phyloP scores from a whole-genome alignment of 2,113 vertebrate species.

The Nerophis lumbriciformis region DNA sequence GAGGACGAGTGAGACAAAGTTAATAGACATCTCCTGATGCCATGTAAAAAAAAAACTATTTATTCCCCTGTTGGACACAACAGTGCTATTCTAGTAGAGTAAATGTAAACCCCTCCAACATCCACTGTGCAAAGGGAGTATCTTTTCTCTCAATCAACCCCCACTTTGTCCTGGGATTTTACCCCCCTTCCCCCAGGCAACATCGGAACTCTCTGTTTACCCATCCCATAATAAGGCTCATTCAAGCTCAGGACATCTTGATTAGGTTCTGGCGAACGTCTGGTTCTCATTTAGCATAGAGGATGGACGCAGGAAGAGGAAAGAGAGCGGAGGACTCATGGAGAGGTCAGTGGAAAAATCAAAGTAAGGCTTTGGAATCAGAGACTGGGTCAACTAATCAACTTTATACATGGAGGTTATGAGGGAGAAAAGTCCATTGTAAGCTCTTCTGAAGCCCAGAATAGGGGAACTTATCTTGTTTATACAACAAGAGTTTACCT shows the following conservation, averaged over 20 bases:
- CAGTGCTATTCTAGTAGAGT: too few relatives aligned
- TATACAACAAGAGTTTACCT: conserved; percentile 1
- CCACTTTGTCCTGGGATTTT: conserved; percentile 42
- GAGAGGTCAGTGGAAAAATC: conserved; percentile 13
- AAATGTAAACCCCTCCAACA: background rate
- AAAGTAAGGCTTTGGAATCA: background rate
- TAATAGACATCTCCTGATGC: too few relatives aligned
- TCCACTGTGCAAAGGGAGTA: conserved; percentile 18
- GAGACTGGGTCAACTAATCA: background rate
- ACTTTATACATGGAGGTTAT: background rate
- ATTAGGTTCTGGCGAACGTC: conserved; percentile 58
- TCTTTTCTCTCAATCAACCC: conserved; percentile 52
- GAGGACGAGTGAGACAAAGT: too few relatives aligned
- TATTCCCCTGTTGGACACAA: too few relatives aligned
- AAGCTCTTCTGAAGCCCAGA: background rate
- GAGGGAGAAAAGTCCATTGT: too few relatives aligned
- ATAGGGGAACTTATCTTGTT: conserved; percentile 10
- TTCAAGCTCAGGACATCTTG: conserved; percentile 65
- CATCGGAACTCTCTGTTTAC: conserved; percentile 69
- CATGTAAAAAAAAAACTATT: too few relatives aligned
- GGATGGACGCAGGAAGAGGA: conserved; percentile 33
- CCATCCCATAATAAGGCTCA: conserved; percentile 65
- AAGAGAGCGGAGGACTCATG: conserved; percentile 17
- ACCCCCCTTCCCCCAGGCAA: conserved; percentile 53
- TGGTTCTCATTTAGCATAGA: conserved; percentile 64